Evolutionary conservation across 2,797 vertebrate genomes (phyloP).

Genomic region (Coregonus ussuriensis): DNA sequence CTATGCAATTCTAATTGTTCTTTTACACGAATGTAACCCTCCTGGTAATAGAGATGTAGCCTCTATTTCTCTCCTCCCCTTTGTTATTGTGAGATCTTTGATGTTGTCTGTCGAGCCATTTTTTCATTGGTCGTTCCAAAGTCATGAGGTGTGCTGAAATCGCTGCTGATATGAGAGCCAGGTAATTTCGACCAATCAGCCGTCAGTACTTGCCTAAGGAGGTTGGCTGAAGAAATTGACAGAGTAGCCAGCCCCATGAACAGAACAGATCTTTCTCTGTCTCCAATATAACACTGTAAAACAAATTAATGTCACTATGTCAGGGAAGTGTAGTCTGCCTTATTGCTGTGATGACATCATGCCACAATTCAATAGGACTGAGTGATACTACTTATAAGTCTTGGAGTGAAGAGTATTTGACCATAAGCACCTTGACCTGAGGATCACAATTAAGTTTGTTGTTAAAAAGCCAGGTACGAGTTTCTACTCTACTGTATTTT

Average conservation of each 20-base stretch:
- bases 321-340: conserved; percentile 8
- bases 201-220: background rate
- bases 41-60: background rate
- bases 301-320: conserved; percentile 16
- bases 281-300: conserved; percentile 13
- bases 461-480: conserved; percentile 43
- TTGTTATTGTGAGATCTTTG: conserved; percentile 44
- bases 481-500: background rate
- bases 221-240: conserved; percentile 18
- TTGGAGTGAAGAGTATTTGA: background rate
- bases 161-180: conserved; percentile 61
- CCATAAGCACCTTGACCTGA: conserved; percentile 11
- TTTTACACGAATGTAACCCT: background rate
- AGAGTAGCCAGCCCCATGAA: conserved; percentile 2
- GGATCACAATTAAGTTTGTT: conserved; percentile 39
- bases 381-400: conserved; percentile 7
- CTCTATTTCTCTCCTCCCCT: conserved; percentile 8
- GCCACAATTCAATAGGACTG: conserved; percentile 1
- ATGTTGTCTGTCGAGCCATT: conserved; percentile 28
- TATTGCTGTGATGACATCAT: conserved; percentile 18
- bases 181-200: conserved; percentile 67
- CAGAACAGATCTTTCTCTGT: conserved; percentile 14
- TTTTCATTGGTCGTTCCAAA: conserved; percentile 59
- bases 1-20: background rate
- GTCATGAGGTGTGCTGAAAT: conserved; percentile 64